Percentiles rank a stretch among this genome's conserved stretches.
Conservation (phyloP, 2,888 invertebrate genomes). For the Crocallis elinguaria region DNA sequence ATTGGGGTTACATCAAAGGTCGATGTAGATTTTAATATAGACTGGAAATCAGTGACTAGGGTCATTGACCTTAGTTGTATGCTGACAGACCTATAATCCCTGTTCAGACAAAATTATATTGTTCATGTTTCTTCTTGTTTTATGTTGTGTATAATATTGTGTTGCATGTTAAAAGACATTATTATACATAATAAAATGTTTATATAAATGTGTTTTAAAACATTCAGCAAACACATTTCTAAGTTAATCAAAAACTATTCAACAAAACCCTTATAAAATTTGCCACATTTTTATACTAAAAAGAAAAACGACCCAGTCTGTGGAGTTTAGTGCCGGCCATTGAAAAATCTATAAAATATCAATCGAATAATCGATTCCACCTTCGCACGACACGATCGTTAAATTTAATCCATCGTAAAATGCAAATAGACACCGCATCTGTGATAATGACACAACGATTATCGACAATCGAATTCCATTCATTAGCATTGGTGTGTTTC, state of each 20-base stretch:
- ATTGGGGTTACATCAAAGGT: slow-evolving; percentile 35
- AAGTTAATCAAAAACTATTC: too few relatives aligned
- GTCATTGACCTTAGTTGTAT: too few relatives aligned
- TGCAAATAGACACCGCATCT: slow-evolving; percentile 63
- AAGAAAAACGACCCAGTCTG: slow-evolving; percentile 4
- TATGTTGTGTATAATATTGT: background rate
- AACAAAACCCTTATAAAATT: slow-evolving; percentile 13
- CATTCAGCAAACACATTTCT: too few relatives aligned
- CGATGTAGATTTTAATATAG: background rate
- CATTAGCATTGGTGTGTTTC: slow-evolving; percentile 44
- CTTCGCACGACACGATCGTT: slow-evolving; percentile 64
- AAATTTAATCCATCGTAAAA: slow-evolving; percentile 70
- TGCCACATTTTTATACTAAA: slow-evolving; percentile 3
- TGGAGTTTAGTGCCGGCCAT: slow-evolving; percentile 31
- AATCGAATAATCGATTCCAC: slow-evolving; percentile 64
- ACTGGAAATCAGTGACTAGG: too few relatives aligned
- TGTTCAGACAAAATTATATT: background rate
- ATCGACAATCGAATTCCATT: slow-evolving; percentile 57
- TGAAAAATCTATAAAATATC: slow-evolving; percentile 46
- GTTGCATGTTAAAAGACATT: background rate
- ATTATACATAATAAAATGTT: too few relatives aligned
- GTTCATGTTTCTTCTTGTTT: slow-evolving; percentile 1
- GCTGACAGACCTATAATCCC: too few relatives aligned
- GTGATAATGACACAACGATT: slow-evolving; percentile 60
- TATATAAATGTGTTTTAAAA: too few relatives aligned